Evolutionary conservation across 2,113 vertebrate genomes (phyloP).

Genomic region (Gobius niger): DNA sequence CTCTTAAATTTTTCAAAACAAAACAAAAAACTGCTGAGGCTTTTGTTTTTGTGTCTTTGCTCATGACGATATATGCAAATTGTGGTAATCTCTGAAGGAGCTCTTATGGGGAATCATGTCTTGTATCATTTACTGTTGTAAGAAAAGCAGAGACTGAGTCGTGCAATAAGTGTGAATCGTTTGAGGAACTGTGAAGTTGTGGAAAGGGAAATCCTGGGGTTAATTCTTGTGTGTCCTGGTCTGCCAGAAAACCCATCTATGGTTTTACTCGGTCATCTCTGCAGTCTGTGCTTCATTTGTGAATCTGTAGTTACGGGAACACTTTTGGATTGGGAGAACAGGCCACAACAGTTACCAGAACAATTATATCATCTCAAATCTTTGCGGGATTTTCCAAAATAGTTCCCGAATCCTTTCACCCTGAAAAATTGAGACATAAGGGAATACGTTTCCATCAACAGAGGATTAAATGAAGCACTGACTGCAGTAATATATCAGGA

Average conservation of each 20-base stretch:
- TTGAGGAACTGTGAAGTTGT: conserved; percentile 6
- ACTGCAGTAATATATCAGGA: no score
- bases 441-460: no score
- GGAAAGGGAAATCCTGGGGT: background rate
- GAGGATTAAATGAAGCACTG: no score
- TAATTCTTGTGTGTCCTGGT: background rate
- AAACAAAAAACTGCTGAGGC: background rate
- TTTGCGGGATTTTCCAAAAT: no score
- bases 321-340: no score
- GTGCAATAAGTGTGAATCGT: conserved; percentile 9
- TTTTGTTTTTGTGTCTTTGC: background rate
- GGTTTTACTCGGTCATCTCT: background rate
- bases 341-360: no score
- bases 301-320: no score
- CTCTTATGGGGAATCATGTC: background rate
- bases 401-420: background rate
- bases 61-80: conserved; percentile 2
- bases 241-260: background rate
- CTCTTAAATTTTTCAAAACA: no score
- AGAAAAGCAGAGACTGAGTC: background rate
- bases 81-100: background rate
- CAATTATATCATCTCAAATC: no score
- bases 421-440: no score
- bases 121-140: conserved; percentile 2
- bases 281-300: background rate